Evolutionary conservation across 2,888 invertebrate species (phyloP), one percentile per base, ranked within the genome.

Genomic region (Crocallis elinguaria): DNA sequence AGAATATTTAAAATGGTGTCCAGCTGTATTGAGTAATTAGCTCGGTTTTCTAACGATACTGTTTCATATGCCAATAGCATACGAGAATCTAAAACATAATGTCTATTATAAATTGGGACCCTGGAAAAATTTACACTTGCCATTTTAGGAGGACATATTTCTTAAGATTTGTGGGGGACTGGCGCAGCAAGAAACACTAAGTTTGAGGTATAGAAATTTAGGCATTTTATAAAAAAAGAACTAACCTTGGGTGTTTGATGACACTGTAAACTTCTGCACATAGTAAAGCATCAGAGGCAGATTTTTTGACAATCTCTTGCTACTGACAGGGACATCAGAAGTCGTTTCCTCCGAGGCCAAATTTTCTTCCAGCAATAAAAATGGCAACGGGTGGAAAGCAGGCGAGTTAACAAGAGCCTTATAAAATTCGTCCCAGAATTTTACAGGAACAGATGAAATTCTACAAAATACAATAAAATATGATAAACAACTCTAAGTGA

Each of bases 31-130:
- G 90, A 86, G 61, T 92, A 88, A 14, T 88, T 79, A 9, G 77
- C 77, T 55, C 92, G 92, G 36, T 92, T 87, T 29, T 92, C 92
- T 37, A 94, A 79, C 1, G 93, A 86, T 1, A 92, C 86, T 0
- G 82, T 79, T 64, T 92, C 81, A 54, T 86, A 88, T 0, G 85
- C 81, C 30, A 86, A 57, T 5, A 80, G 53, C 49, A 77, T 78
- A 7, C 75, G 74, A 2, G 73, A 67, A 29, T 73, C 90, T 90
- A 9, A 75, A 77, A 62, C 57, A 30, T 37, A 50, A 32, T 11
- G 9, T 25, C n/a, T 1, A 1, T 2, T n/a, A 25, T 19, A 19
- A 3, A 3, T 5, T 5, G 5, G 19, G 19, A 3, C 2, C 9
- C 7, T n/a, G 1, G 2, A 3, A 25, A 25, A 25, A 25, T n/a